These are phyloP conservation scores for Amyelois transitella DNA, from an alignment of 1,140 invertebrate genomes.

Conservation along the genomic window DNA sequence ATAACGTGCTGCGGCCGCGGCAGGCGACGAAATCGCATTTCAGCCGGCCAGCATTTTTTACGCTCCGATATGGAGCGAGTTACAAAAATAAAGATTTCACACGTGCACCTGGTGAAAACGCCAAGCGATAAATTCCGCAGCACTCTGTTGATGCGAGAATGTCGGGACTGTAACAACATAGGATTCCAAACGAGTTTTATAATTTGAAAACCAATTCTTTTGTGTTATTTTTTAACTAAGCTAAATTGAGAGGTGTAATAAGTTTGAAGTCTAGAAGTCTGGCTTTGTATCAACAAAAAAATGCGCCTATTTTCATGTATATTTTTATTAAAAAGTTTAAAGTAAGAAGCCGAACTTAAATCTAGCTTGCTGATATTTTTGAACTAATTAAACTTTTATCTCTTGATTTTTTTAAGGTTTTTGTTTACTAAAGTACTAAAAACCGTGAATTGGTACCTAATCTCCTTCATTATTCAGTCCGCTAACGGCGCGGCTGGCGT, in stretches of 20 bases:
- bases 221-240: no score
- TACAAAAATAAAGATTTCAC: conserved; percentile 45
- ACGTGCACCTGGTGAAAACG: not conserved
- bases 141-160: not conserved
- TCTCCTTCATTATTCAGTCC: conserved; percentile 3
- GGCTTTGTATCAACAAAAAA: no score
- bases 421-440: no score
- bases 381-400: no score
- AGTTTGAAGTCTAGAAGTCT: no score
- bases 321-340: no score
- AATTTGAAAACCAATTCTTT: not conserved
- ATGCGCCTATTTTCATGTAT: no score
- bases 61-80: conserved; percentile 25
- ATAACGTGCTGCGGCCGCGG: conserved; percentile 25
- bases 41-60: conserved; percentile 47
- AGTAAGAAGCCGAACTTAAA: no score
- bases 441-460: not conserved
- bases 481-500: conserved; percentile 1
- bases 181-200: not conserved
- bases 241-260: no score
- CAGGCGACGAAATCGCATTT: conserved; percentile 45
- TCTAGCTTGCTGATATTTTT: no score
- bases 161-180: not conserved
- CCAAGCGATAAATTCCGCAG: not conserved
- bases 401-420: no score